Evolutionary conservation across 92 coral and sea anemone genomes (phyloP), one percentile per base, ranked within the genome.

Genomic region (Metridium senile): DNA sequence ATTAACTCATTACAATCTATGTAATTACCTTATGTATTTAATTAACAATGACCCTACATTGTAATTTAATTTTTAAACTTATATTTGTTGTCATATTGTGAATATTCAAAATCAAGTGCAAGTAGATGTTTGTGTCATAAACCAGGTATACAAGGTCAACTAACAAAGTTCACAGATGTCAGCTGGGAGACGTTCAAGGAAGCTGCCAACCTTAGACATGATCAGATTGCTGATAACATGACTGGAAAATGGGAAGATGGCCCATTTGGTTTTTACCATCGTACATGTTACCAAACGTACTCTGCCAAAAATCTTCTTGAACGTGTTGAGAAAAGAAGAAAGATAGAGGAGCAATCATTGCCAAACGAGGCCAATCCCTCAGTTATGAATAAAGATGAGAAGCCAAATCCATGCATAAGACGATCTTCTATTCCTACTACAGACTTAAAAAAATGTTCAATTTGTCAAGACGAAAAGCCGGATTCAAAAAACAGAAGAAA

Each of bases 401-500:
- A 66, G 53, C 17, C 66, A 19, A 70, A 61, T 33, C 58, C 47
- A 28, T 75, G 76, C 33, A 32, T 75, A 3, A 81, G 72, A 62
- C 70, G 79, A 31, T 76, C 82, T 9, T 70, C 78, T 30, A 46
- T 73, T 26, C 80, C 43, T 31, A 28, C 70, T 20, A 83, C 79
- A 26, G 59, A 77, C 29, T 19, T 70, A n/a, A 77, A 76, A 54
- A 84, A 74, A 45, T 84, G 84, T 58, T 49, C 53, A 52, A 84
- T 77, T 59, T 77, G 83, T 28, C 84, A 84, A 62, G 68, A 49
- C 21, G 88, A 84, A 70, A 77, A 77, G 45, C 32, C 67, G 18
- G 88, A 77, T 77, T 49, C 88, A 57, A 61, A 84, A 54, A 75
- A 81, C 72, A 81, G 81, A 63, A 45, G 86, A 74, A 81, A 80